Conservation (phyloP, 2,888 invertebrate genomes). For the Eupithecia inturbata region DNA sequence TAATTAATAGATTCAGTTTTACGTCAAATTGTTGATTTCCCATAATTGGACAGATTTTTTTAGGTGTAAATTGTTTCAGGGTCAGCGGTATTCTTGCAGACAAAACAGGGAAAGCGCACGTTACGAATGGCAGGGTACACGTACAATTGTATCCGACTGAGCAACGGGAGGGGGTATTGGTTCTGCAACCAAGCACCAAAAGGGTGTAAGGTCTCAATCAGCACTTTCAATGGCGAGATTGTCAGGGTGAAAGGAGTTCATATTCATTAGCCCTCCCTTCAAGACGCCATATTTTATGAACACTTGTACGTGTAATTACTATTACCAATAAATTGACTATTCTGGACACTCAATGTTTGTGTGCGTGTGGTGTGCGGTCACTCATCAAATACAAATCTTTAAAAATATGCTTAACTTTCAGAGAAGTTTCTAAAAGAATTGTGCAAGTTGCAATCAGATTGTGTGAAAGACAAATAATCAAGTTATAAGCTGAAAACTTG, state of each 20-base stretch:
- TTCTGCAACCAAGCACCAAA: background rate
- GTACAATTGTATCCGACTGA: slow-evolving; percentile 2
- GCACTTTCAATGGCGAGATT: slow-evolving; percentile 14
- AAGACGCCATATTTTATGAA: background rate
- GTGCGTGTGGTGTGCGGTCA: too few relatives aligned
- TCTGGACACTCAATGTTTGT: too few relatives aligned
- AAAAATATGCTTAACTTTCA: too few relatives aligned
- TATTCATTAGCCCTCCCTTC: background rate
- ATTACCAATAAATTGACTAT: too few relatives aligned
- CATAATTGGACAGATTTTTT: background rate
- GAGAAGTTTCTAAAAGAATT: too few relatives aligned
- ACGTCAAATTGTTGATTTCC: background rate
- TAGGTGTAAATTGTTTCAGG: background rate
- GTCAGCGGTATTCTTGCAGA: background rate
- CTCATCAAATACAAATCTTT: too few relatives aligned
- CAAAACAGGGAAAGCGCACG: background rate
- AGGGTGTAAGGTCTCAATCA: background rate
- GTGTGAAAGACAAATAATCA: too few relatives aligned
- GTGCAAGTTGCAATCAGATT: too few relatives aligned
- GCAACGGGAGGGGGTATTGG: background rate
- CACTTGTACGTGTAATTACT: too few relatives aligned
- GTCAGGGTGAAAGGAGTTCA: slow-evolving; percentile 3
- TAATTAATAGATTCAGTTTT: too few relatives aligned
- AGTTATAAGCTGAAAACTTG: too few relatives aligned
- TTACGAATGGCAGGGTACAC: background rate